Conservation (phyloP, 1,140 invertebrate genomes). For the Battus philenor region DNA sequence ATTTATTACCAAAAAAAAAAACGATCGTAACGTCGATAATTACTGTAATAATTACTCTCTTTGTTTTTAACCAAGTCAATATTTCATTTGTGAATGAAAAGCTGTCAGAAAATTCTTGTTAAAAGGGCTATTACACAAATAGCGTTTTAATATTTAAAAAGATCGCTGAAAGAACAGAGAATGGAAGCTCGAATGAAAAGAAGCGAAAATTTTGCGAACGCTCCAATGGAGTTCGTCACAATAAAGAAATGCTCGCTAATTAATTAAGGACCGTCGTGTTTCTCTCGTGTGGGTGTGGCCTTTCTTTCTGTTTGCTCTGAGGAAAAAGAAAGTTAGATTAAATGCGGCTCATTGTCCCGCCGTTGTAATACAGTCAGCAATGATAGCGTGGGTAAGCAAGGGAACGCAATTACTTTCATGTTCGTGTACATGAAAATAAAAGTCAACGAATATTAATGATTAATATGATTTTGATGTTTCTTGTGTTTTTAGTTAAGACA, state of each 20-base stretch:
- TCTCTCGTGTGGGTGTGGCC: conserved; percentile 53
- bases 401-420: no score
- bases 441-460: no score
- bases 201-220: conserved; percentile 4
- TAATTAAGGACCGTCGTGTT: conserved; percentile 60
- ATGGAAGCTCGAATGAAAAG: conserved; percentile 4
- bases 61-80: conserved; percentile 4
- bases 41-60: neutral
- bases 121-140: conserved; percentile 9
- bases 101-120: conserved; percentile 10
- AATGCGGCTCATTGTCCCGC: conserved; percentile 59
- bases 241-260: conserved; percentile 58
- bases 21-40: no score
- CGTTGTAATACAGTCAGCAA: conserved; percentile 55
- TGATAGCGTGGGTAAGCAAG: no score
- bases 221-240: conserved; percentile 32
- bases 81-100: conserved; percentile 8
- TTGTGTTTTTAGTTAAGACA: no score
- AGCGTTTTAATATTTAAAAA: conserved; percentile 14
- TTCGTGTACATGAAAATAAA: no score
- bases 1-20: no score
- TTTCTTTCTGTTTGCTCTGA: conserved; percentile 52
- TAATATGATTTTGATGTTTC: no score
- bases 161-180: conserved; percentile 6
- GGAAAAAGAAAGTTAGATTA: conserved; percentile 69